A percentile compares a stretch with the other conserved stretches of the same genome.
Conservation (phyloP, 2,888 invertebrate genomes). For the Mactromeris polynyma region DNA sequence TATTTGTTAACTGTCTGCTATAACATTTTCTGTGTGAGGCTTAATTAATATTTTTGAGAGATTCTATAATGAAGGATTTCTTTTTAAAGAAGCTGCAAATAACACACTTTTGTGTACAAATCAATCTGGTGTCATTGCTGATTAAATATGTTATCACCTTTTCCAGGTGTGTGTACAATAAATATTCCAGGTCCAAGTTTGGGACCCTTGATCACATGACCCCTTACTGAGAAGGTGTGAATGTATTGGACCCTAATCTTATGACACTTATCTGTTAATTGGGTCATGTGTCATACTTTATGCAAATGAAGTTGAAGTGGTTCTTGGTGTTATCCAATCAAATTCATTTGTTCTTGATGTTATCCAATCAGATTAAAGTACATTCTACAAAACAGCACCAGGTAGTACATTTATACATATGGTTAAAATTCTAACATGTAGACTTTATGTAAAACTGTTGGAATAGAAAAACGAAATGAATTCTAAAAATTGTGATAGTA, state of each 20-base stretch:
- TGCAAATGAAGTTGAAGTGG: conserved; percentile 24
- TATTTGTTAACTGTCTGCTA: too few relatives aligned
- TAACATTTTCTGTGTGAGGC: too few relatives aligned
- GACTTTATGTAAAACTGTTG: neutral
- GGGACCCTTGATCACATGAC: neutral
- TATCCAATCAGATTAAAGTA: conserved; percentile 14
- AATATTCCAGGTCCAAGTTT: neutral
- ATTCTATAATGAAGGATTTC: too few relatives aligned
- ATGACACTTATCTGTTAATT: conserved; percentile 45
- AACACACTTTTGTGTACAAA: neutral
- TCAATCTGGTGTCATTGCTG: neutral
- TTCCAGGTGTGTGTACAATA: neutral
- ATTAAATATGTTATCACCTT: neutral
- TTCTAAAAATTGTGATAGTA: neutral
- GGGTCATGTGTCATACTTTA: conserved; percentile 26
- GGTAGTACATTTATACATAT: neutral
- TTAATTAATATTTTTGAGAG: too few relatives aligned
- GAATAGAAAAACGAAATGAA: neutral
- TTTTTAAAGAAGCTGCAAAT: too few relatives aligned
- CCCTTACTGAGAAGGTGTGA: conserved; percentile 13
- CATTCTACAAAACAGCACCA: neutral
- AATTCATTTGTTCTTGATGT: neutral
- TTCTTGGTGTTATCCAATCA: neutral
- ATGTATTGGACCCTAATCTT: conserved; percentile 25
- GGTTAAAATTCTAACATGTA: neutral